These are phyloP conservation scores for Petrocephalus zakoni DNA, from an alignment of 2,113 vertebrate genomes.

Conservation along the genomic window DNA sequence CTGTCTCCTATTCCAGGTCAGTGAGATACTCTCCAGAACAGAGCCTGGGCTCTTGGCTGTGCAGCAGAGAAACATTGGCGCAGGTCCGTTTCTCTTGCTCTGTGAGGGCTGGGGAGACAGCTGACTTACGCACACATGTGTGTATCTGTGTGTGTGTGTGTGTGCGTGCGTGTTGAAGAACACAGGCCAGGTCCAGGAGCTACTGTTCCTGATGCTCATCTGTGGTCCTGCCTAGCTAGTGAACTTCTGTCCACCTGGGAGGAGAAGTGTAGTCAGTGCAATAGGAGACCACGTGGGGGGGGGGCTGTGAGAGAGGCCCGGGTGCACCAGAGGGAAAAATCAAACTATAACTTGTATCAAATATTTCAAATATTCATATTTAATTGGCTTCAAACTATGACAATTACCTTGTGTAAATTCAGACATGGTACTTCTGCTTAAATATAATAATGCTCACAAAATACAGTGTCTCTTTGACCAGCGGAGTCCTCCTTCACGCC, in stretches of 20 bases:
- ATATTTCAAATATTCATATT: constrained; percentile 55
- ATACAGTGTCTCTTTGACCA: constrained; percentile 34
- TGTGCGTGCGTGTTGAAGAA: background rate
- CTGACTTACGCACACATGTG: background rate
- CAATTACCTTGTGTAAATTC: constrained; percentile 53
- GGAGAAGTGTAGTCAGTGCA: background rate
- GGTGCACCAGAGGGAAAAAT: constrained; percentile 52
- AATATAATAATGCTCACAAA: constrained; percentile 63
- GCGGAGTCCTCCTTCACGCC: constrained; percentile 26
- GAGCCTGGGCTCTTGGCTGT: background rate
- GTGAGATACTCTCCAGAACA: background rate
- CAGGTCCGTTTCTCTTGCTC: background rate
- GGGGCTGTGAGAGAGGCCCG: constrained; percentile 40
- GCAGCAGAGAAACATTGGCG: background rate
- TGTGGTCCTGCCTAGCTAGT: background rate
- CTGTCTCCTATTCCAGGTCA: background rate
- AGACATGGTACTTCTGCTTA: constrained; percentile 56
- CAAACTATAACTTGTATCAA: constrained; percentile 51
- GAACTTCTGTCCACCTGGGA: background rate
- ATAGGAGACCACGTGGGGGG: background rate
- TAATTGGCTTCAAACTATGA: constrained; percentile 60
- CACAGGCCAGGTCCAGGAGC: background rate
- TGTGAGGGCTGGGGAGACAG: background rate
- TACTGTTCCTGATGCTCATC: background rate
- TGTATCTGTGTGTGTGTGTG: background rate